phyloP scores from a whole-genome alignment of 2,888 invertebrate genomes.

The Epiperipatus broadwayi region DNA sequence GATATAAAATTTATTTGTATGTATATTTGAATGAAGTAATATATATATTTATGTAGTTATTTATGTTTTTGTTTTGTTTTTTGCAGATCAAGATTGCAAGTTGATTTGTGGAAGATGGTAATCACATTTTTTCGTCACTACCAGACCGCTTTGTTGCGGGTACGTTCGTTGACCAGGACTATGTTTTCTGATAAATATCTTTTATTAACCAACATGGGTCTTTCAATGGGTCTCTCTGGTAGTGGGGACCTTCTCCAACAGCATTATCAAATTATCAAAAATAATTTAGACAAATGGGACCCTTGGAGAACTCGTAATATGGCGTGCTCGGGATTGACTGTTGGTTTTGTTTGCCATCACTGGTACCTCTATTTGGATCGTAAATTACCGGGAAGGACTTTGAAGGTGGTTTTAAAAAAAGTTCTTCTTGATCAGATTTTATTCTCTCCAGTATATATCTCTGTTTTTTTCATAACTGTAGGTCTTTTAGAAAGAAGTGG shows the following conservation, averaged over 20 bases:
- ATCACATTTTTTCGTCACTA: too few species aligned
- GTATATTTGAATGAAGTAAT: too few species aligned
- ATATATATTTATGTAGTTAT: too few species aligned
- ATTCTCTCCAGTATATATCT: slow-evolving; percentile 59
- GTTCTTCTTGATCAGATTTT: slow-evolving; percentile 59
- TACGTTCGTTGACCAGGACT: too few species aligned
- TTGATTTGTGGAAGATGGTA: too few species aligned
- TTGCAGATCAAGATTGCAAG: too few species aligned
- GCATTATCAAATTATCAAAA: slow-evolving; percentile 39
- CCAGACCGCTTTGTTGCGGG: too few species aligned
- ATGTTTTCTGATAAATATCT: slow-evolving; percentile 39
- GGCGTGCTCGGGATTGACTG: slow-evolving; percentile 51
- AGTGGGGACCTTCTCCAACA: slow-evolving; percentile 62
- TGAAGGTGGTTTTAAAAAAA: slow-evolving; percentile 49
- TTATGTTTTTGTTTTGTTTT: too few species aligned
- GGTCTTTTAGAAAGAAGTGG: slow-evolving; percentile 44
- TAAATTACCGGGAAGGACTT: slow-evolving; percentile 45
- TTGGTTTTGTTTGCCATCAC: slow-evolving; percentile 60
- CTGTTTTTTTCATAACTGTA: slow-evolving; percentile 53
- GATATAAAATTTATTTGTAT: too few species aligned
- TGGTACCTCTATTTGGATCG: slow-evolving; percentile 64
- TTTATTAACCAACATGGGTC: slow-evolving; percentile 53
- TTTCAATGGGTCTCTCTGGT: slow-evolving; percentile 54
- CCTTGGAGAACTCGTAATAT: slow-evolving; percentile 46
- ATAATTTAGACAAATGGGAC: slow-evolving; percentile 27